Base-by-base conservation (phyloP, 2,113 vertebrate genomes). In the Zosterops hypoxanthus region DNA sequence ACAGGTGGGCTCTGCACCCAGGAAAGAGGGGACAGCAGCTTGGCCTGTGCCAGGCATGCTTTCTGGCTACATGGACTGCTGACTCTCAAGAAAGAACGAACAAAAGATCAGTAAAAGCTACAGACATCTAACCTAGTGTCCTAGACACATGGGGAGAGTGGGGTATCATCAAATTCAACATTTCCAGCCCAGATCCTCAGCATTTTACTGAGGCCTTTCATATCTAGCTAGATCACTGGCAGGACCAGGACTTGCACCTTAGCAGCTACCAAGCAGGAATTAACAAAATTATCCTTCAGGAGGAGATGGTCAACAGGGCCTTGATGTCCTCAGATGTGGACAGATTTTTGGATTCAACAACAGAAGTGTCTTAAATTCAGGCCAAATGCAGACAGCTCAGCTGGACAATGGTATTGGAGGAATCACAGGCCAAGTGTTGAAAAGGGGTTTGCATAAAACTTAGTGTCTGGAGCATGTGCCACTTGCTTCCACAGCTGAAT, bases 131-230 rank as follows among this genome's bases (percentile, higher is more conserved):
- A 79, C 21, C 4, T 28, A 34, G 25, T 15, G 31, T 19, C 39
- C 0, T 4, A 83, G 39, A 31, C 0, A 0, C 12, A 39, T 4
- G 25, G 20, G 19, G 21, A 55, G 22, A 64, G 63, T 69, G 28
- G 16, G 11, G 2, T 15, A 24, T 50, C 9, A 52, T 34, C 24
- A 25, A 50, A 69, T 16, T 11, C 24, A 60, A 44, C 11, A 17
- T 61, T 60, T 88, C 47, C 33, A 91, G 22, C 21, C 23, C 34
- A 82, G 21, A 70, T 59, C 5, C 39, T 68, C 41, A 85, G 66
- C 22, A 29, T 21, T 90, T 76, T 33, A 71, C 21, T 15, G 39
- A 31, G 34, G 47, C 5, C 11, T 68, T 63, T 79, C 36, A 34
- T 47, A 55, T 22, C 12, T 68, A 12, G 44, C 26, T 60, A 57